Evolutionary conservation across 2,888 invertebrate genomes (phyloP).

Genomic region (Papilio demoleus): DNA sequence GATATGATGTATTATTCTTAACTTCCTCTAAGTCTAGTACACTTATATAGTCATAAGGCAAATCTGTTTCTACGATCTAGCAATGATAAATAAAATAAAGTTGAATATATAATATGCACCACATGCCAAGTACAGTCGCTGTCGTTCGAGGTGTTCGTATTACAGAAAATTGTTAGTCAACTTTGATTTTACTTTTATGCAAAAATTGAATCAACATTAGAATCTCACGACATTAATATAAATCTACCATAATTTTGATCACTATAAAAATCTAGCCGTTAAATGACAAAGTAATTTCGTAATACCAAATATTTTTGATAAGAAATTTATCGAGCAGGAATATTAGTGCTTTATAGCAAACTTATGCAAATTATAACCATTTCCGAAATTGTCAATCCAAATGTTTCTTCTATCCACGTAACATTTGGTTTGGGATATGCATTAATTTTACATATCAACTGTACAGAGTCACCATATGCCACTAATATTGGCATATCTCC

Average conservation of each 20-base stretch:
- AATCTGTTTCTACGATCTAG: constrained; percentile 45
- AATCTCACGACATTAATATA: too few species aligned
- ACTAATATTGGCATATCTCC: constrained; percentile 46
- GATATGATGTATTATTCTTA: constrained; percentile 51
- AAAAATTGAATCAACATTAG: too few species aligned
- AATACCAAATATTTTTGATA: background rate
- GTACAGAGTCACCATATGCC: constrained; percentile 49
- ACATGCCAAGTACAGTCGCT: background rate
- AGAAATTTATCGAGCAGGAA: background rate
- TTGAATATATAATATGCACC: background rate
- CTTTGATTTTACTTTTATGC: too few species aligned
- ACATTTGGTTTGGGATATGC: constrained; percentile 61
- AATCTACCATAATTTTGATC: too few species aligned
- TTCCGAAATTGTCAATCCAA: constrained; percentile 44
- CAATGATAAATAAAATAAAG: background rate
- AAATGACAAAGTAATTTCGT: background rate
- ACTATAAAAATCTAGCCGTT: background rate
- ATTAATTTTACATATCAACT: constrained; percentile 57
- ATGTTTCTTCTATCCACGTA: constrained; percentile 55
- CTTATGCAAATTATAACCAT: constrained; percentile 10
- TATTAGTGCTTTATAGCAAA: background rate
- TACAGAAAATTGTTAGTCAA: background rate
- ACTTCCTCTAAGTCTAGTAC: constrained; percentile 52
- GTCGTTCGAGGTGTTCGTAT: background rate
- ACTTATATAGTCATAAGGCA: constrained; percentile 59